phyloP scores from a whole-genome alignment of 1,140 invertebrate species.

The Achatina immaculata region DNA sequence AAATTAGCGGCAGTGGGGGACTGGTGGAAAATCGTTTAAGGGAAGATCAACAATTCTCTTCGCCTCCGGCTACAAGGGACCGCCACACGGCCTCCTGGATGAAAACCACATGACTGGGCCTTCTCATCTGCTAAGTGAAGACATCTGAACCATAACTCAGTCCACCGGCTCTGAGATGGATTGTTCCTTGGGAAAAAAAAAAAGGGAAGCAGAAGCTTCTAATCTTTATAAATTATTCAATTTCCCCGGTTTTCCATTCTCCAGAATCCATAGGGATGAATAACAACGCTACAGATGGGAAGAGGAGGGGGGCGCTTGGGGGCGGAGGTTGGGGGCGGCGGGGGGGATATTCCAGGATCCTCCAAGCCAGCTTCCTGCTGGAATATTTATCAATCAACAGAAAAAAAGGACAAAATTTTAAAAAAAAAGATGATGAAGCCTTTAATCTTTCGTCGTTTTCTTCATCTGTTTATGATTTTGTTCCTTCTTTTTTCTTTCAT shows the following conservation, averaged over 20 bases:
- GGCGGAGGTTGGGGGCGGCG: too few species aligned
- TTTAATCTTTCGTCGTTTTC: too few species aligned
- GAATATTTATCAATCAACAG: too few species aligned
- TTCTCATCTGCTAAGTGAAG: slow-evolving; percentile 34
- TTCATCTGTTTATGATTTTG: too few species aligned
- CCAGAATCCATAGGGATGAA: neutral
- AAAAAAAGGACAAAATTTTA: too few species aligned
- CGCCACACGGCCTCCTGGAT: neutral
- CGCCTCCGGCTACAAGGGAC: neutral
- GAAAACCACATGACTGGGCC: slow-evolving; percentile 17
- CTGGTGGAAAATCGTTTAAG: slow-evolving; percentile 5
- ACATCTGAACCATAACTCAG: slow-evolving; percentile 17
- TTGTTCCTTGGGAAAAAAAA: neutral
- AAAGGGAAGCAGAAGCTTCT: slow-evolving; percentile 7
- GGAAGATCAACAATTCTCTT: slow-evolving; percentile 24
- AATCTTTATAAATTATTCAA: slow-evolving; percentile 15
- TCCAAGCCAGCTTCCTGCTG: too few species aligned
- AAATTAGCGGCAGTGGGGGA: slow-evolving; percentile 10
- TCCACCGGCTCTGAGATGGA: slow-evolving; percentile 13
- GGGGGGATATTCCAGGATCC: neutral
- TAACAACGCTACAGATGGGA: neutral
- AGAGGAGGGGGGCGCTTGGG: neutral
- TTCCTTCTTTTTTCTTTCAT: too few species aligned
- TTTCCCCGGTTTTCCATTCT: neutral
- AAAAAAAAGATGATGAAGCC: too few species aligned